Evolutionary conservation across 2,797 vertebrate genomes (phyloP).

Genomic region (Pipistrellus kuhlii): DNA sequence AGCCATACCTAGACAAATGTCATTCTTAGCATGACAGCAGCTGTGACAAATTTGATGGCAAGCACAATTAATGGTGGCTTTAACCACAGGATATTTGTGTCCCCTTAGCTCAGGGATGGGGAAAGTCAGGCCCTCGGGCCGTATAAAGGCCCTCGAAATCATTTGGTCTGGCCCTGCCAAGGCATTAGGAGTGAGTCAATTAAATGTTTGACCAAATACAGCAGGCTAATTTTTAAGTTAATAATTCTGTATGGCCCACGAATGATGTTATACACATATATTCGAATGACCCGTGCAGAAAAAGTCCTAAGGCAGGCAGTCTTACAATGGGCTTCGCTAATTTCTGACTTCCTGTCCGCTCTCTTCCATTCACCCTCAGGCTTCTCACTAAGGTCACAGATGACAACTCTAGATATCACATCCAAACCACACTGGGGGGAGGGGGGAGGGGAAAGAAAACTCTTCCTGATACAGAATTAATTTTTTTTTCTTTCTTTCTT

Average conservation of each 20-base stretch:
- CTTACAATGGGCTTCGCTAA: background rate
- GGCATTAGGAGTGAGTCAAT: no score
- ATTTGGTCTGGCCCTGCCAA: no score
- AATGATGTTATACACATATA: no score
- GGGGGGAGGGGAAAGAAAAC: background rate
- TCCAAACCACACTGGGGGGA: background rate
- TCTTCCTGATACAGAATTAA: background rate
- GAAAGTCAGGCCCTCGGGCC: no score
- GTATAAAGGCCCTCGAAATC: no score
- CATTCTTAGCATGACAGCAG: background rate
- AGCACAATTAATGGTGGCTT: background rate
- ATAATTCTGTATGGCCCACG: no score
- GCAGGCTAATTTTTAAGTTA: no score
- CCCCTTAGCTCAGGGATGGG: background rate
- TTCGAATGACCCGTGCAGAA: no score
- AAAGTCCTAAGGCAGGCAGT: background rate
- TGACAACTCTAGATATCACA: background rate
- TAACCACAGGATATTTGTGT: background rate
- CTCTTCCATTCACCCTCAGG: background rate
- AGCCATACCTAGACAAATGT: background rate
- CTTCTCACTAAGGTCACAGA: background rate
- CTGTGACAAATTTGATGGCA: background rate
- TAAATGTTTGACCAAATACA: no score
- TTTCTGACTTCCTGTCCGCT: background rate
- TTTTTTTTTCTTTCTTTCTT: background rate